These are phyloP conservation scores for Monoplex corrugatus DNA, from an alignment of 2,888 invertebrate species.

Conservation along the genomic window DNA sequence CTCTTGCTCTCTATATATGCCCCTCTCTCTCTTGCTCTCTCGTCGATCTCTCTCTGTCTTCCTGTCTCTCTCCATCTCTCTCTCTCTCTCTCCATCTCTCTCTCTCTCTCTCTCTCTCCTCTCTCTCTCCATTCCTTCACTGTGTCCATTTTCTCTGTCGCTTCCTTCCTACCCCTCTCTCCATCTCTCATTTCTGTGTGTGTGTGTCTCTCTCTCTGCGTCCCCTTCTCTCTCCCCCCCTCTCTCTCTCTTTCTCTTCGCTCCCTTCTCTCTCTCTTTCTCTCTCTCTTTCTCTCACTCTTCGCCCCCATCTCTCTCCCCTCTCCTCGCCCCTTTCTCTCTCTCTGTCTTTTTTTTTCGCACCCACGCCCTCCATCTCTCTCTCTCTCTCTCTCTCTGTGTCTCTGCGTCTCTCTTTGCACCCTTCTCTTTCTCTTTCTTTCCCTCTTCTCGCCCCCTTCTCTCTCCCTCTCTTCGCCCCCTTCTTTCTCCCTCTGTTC, in stretches of 20 bases:
- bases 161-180: background rate
- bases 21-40: too few species aligned
- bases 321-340: background rate
- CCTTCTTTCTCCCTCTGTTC: background rate
- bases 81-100: too few species aligned
- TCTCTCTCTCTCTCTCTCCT: slow-evolving; percentile 1
- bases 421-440: slow-evolving; percentile 11
- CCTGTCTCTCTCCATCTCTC: too few species aligned
- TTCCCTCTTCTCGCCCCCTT: background rate
- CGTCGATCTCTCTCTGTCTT: too few species aligned
- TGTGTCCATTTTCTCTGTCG: background rate
- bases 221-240: background rate
- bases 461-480: background rate
- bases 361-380: background rate
- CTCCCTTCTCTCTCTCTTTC: background rate
- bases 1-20: too few species aligned
- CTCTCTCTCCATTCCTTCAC: background rate
- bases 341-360: background rate
- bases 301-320: background rate
- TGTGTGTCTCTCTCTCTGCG: background rate
- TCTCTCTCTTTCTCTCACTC: slow-evolving; percentile 1
- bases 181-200: background rate
- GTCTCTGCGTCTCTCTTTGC: background rate
- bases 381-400: slow-evolving; percentile 3
- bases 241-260: background rate